Evolutionary conservation across 2,888 invertebrate genomes (phyloP).

Genomic region (Alloscopus bannaensis): DNA sequence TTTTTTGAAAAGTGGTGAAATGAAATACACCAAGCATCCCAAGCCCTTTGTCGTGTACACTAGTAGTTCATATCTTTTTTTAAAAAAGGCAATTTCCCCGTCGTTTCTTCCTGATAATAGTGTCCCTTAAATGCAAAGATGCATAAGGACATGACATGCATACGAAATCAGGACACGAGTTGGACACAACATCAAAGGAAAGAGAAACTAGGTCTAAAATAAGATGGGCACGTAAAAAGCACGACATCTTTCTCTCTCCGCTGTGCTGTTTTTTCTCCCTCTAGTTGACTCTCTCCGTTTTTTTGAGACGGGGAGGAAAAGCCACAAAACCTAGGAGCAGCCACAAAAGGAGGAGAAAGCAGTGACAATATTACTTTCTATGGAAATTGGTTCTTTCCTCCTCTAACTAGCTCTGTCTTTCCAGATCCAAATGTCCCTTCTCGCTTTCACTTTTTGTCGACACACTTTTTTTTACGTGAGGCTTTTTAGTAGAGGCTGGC

Average conservation of each 20-base stretch:
- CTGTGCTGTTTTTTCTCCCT: neutral
- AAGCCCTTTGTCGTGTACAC: neutral
- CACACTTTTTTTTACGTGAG: no score
- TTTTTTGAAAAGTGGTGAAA: neutral
- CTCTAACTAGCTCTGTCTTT: conserved; percentile 27
- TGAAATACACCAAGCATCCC: neutral
- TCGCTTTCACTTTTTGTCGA: conserved; percentile 2
- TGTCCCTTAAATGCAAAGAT: conserved; percentile 58
- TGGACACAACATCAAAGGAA: conserved; percentile 3
- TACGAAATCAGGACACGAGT: conserved; percentile 24
- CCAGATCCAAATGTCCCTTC: conserved; percentile 37
- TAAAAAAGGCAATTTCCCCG: conserved; percentile 34
- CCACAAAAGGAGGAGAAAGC: conserved; percentile 26
- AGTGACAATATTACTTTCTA: conserved; percentile 40
- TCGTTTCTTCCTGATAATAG: conserved; percentile 27
- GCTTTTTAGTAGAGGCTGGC: no score
- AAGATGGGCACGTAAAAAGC: conserved; percentile 19
- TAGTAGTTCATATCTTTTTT: neutral
- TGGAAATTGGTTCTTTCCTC: conserved; percentile 43
- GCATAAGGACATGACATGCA: conserved; percentile 53
- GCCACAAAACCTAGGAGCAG: conserved; percentile 9
- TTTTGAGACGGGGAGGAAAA: conserved; percentile 12
- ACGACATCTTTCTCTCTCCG: conserved; percentile 5
- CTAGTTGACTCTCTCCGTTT: neutral
- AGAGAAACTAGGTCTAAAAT: conserved; percentile 14